Evolutionary conservation across 2,888 invertebrate genomes (phyloP).

Genomic region (Zygogramma bicolorata): DNA sequence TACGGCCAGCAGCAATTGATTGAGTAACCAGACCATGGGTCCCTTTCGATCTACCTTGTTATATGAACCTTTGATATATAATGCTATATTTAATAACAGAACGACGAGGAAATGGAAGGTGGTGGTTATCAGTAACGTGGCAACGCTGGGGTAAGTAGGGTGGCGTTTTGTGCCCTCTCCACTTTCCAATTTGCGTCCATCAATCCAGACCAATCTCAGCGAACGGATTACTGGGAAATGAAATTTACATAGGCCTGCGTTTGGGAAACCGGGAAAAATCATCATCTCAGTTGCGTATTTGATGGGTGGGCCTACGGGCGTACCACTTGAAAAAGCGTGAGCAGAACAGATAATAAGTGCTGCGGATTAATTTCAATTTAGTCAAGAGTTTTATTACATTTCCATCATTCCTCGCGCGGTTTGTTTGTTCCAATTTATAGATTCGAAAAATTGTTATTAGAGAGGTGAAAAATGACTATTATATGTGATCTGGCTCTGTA

Average conservation of each 20-base stretch:
- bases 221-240: conserved; percentile 79
- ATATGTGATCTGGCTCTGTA: too few relatives aligned
- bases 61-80: conserved; percentile 58
- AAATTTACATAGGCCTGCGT: conserved; percentile 75
- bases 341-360: background rate
- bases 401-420: background rate
- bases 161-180: conserved; percentile 56
- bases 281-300: conserved; percentile 32
- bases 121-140: conserved; percentile 49
- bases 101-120: conserved; percentile 24
- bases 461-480: background rate
- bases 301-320: background rate
- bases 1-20: conserved; percentile 50
- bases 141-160: conserved; percentile 47
- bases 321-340: conserved; percentile 1
- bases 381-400: conserved; percentile 3
- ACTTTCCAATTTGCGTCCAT: conserved; percentile 78
- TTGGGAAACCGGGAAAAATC: conserved; percentile 45
- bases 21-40: conserved; percentile 51
- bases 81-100: conserved; percentile 56
- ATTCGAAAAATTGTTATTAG: background rate
- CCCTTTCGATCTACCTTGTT: conserved; percentile 55
- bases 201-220: conserved; percentile 78
- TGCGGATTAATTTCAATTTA: background rate
- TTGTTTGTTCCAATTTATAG: background rate